These are phyloP conservation scores for Percopsis omiscomaycus DNA, from an alignment of 2,797 vertebrate genomes.

Conservation along the genomic window DNA sequence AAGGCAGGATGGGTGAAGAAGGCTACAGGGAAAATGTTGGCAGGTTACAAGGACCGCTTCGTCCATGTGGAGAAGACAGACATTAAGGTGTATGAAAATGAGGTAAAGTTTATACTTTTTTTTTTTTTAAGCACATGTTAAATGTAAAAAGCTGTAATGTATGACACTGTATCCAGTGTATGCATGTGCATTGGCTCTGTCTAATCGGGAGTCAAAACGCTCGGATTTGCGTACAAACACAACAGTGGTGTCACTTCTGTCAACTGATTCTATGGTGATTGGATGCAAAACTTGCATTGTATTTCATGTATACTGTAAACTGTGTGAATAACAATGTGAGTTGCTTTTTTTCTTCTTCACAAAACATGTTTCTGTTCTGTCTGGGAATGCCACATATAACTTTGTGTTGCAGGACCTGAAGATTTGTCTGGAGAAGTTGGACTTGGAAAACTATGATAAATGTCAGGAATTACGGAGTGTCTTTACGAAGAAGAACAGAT, in stretches of 20 bases:
- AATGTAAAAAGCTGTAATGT: not conserved
- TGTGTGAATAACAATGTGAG: no score
- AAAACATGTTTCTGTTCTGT: no score
- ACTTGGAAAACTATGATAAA: conserved; percentile 90
- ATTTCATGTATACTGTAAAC: no score
- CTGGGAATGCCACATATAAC: no score
- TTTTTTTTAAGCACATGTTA: not conserved
- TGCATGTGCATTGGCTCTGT: no score
- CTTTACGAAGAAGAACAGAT: conserved; percentile 89
- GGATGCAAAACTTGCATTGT: no score
- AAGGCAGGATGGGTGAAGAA: conserved; percentile 96
- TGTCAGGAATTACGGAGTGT: conserved; percentile 88
- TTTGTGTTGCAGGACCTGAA: conserved; percentile 81
- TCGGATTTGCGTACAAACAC: no score
- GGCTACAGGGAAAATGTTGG: conserved; percentile 82
- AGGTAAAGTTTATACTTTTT: conserved; percentile 73
- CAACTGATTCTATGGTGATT: no score
- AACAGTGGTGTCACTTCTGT: no score
- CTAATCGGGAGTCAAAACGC: no score
- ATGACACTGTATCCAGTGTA: no score
- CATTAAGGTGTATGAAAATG: conserved; percentile 85
- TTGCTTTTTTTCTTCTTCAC: no score
- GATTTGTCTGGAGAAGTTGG: conserved; percentile 87
- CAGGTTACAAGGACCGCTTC: conserved; percentile 90
- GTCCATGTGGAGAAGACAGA: conserved; percentile 86